These are phyloP conservation scores for Alethe diademata DNA, from an alignment of 2,113 vertebrate genomes.

Conservation along the genomic window DNA sequence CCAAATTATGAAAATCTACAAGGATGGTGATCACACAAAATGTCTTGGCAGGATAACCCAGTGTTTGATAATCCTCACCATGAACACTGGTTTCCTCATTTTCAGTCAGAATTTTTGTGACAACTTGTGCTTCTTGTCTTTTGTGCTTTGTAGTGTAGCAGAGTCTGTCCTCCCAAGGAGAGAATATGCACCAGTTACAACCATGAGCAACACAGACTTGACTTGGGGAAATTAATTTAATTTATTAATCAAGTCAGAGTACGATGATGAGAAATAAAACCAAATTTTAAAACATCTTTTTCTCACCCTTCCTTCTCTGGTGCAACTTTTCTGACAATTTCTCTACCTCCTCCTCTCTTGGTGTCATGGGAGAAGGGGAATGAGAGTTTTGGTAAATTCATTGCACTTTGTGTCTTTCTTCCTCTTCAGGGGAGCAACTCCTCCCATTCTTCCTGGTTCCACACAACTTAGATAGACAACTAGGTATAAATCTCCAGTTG, in stretches of 20 bases:
- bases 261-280: background rate
- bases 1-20: background rate
- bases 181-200: background rate
- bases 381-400: background rate
- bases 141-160: background rate
- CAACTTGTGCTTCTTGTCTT: background rate
- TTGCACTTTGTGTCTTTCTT: background rate
- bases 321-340: background rate
- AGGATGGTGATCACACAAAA: background rate
- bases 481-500: background rate
- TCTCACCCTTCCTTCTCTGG: background rate
- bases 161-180: background rate
- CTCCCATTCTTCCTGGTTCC: background rate
- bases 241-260: background rate
- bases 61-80: background rate
- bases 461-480: background rate
- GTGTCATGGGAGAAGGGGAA: background rate
- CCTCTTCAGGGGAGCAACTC: background rate
- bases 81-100: background rate
- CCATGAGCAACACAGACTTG: rapidly evolving
- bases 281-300: background rate
- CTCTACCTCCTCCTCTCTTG: background rate
- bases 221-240: background rate
- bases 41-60: background rate
- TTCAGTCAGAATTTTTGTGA: background rate